Base-by-base conservation (phyloP, 2,797 vertebrate species). In the Poecilia wingei region DNA sequence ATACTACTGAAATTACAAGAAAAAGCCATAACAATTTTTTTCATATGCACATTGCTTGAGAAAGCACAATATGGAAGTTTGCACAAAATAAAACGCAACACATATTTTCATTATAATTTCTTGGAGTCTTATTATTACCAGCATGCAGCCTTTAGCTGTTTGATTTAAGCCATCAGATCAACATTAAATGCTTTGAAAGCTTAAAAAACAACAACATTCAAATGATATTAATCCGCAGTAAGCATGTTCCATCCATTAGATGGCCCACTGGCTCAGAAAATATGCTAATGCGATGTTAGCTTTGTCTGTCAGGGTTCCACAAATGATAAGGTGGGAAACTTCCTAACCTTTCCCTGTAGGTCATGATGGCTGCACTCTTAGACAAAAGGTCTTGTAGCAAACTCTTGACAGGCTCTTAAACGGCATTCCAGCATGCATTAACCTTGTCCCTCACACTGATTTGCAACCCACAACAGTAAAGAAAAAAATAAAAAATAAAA, bases 371-470 rank as follows among this genome's bases (percentile, higher is more conserved):
- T 47, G 6, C 75, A n/a, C 72, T 84, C 33, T 81, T 75, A 72
- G 55, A 79, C 77, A 81, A 85, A 31, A 81, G 78, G 70, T 81
- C 76, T 82, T 64, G 79, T 74, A 75, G 76, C 76, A 70, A 82
- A 85, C 84, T 68, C n/a, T 79, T 75, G 79, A 86, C 87, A 90
- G 89, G 86, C 90, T 89, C 90, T 92, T 93, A 83, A 92, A 89
- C 88, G 83, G 82, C 88, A 88, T 95, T 93, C 92, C 86, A 79
- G 45, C 85, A 57, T 85, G 76, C 76, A 57, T 82, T 86, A 86
- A 85, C 91, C 86, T 86, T 20, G 51, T 86, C 81, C 79, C 82
- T 84, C 79, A 51, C 87, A 59, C 84, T 89, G 81, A 87, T 87
- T 70, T 87, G 88, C 84, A 83, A 76, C 88, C 86, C 25, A 73